Percentiles rank a stretch among this genome's conserved stretches.
Evolutionary conservation across 1,140 invertebrate species (phyloP).

Genomic region (Drosophila grimshawi): DNA sequence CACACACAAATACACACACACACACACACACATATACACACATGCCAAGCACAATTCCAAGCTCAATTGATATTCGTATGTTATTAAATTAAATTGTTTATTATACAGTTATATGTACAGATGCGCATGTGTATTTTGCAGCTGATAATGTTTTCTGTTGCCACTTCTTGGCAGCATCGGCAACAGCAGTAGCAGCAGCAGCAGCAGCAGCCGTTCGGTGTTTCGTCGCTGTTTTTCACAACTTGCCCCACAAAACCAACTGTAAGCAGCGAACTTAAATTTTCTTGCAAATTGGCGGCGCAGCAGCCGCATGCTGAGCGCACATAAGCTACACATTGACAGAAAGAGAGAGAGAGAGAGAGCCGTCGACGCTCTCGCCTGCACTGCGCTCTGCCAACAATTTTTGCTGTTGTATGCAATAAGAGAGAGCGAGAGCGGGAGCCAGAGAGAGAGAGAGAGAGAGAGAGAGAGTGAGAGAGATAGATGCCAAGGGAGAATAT

Average conservation of each 20-base stretch:
- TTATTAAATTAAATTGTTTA: slow-evolving; percentile 49
- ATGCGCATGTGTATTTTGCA: not conserved
- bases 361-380: slow-evolving; percentile 17
- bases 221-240: slow-evolving; percentile 61
- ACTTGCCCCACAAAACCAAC: slow-evolving; percentile 64
- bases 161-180: slow-evolving; percentile 63
- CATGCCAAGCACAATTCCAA: slow-evolving; percentile 37
- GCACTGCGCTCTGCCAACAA: slow-evolving; percentile 37
- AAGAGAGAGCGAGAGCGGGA: not conserved
- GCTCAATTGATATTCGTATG: slow-evolving; percentile 51
- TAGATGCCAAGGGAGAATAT: too few relatives aligned
- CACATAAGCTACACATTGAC: slow-evolving; percentile 31
- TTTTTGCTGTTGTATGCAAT: slow-evolving; percentile 39
- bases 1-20: not conserved
- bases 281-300: slow-evolving; percentile 76
- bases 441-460: slow-evolving; percentile 1
- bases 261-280: slow-evolving; percentile 76
- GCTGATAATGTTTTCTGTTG: slow-evolving; percentile 31
- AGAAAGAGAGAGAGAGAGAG: slow-evolving; percentile 22
- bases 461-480: too few relatives aligned
- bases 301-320: slow-evolving; percentile 55
- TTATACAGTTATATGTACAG: not conserved
- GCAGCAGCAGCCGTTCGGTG: slow-evolving; percentile 23
- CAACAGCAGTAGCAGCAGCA: too few relatives aligned
- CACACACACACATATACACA: not conserved